phyloP scores from a whole-genome alignment of 2,797 vertebrate species.

The Sebastes oblongus region DNA sequence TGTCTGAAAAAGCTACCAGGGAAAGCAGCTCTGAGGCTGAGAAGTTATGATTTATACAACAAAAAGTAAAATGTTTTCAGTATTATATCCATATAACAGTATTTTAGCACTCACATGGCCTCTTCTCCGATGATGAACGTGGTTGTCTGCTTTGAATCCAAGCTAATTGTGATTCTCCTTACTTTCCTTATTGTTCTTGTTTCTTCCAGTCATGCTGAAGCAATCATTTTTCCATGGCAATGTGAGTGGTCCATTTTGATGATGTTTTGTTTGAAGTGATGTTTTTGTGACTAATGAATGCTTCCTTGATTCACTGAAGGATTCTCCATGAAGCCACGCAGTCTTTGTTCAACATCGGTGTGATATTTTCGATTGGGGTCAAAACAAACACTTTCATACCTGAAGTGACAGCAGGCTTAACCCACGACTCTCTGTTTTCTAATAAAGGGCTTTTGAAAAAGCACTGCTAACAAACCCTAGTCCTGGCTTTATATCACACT shows the following conservation, averaged over 20 bases:
- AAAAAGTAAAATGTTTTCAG: background rate
- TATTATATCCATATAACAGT: background rate
- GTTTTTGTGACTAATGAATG: slow-evolving; percentile 1
- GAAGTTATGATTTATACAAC: background rate
- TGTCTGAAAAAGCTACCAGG: background rate
- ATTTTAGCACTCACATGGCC: background rate
- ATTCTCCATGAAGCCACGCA: background rate
- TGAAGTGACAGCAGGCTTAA: background rate
- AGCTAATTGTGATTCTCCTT: background rate
- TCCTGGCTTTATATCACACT: background rate
- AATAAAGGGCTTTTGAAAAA: background rate
- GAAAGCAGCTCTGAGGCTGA: background rate
- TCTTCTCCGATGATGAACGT: background rate
- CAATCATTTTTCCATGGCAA: background rate
- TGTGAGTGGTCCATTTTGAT: background rate
- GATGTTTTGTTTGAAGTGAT: slow-evolving; percentile 22
- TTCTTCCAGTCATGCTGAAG: background rate
- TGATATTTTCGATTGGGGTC: background rate
- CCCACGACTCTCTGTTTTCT: background rate
- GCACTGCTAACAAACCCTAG: background rate
- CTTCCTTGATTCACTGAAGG: slow-evolving; percentile 6
- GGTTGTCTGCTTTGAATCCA: background rate
- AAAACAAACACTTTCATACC: background rate
- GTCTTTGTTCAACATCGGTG: background rate
- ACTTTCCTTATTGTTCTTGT: background rate